Percentiles rank a stretch among this genome's conserved stretches.
phyloP scores from a whole-genome alignment of 2,888 invertebrate genomes.

The Sisyra nigra region DNA sequence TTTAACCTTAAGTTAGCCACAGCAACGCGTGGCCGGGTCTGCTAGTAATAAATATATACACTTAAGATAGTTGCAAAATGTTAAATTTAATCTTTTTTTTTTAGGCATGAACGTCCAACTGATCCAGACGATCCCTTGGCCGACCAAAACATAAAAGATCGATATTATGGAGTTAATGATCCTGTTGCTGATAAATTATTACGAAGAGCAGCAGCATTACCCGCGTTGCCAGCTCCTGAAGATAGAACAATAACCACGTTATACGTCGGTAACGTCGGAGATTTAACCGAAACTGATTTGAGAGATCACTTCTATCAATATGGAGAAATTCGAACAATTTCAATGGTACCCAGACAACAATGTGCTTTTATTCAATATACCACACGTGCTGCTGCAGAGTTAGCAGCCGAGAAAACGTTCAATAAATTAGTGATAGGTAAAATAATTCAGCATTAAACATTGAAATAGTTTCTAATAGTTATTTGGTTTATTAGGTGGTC shows the following conservation, averaged over 20 bases:
- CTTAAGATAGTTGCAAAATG: no score
- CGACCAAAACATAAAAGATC: slow-evolving; percentile 89
- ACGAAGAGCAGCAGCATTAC: slow-evolving; percentile 82
- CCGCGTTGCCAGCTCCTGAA: slow-evolving; percentile 87
- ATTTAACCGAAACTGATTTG: slow-evolving; percentile 79
- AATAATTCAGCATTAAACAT: background rate
- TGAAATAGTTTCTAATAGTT: background rate
- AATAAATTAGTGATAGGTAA: slow-evolving; percentile 60
- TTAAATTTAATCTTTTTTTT: background rate
- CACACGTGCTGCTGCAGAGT: slow-evolving; percentile 73
- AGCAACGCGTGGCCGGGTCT: no score
- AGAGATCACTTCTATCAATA: slow-evolving; percentile 97
- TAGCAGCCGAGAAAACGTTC: slow-evolving; percentile 90
- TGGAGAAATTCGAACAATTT: slow-evolving; percentile 91
- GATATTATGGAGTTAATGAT: slow-evolving; percentile 89
- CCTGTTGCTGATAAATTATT: slow-evolving; percentile 91
- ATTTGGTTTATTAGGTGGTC: slow-evolving; percentile 47
- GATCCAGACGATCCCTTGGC: slow-evolving; percentile 94
- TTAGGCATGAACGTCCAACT: slow-evolving; percentile 82
- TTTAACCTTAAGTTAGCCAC: no score
- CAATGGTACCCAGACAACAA: slow-evolving; percentile 81
- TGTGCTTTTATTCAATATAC: slow-evolving; percentile 98
- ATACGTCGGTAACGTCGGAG: slow-evolving; percentile 92
- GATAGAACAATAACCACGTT: slow-evolving; percentile 92
- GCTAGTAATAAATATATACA: no score